A percentile compares a stretch with the other conserved stretches of the same genome.
These are phyloP conservation scores for Amazona ochrocephala DNA, from an alignment of 2,797 vertebrate genomes.

Conservation along the genomic window DNA sequence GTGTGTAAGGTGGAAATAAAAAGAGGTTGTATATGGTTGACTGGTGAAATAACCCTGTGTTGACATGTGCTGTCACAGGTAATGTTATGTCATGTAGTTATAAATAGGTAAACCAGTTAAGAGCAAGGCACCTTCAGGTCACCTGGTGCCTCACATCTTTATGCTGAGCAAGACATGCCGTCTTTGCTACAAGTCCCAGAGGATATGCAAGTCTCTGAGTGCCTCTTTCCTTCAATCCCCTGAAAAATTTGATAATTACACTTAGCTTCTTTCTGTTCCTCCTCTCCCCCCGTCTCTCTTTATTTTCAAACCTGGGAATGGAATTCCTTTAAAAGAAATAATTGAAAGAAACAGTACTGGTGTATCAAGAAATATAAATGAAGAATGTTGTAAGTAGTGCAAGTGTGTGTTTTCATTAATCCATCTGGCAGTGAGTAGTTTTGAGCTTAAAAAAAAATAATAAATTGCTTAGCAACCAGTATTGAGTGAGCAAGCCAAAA, in stretches of 20 bases:
- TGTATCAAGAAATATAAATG: slow-evolving; percentile 29
- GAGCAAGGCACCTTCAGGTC: slow-evolving; percentile 18
- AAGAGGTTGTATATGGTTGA: not conserved
- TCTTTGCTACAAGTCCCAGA: slow-evolving; percentile 5
- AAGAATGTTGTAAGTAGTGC: slow-evolving; percentile 27
- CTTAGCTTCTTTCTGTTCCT: not conserved
- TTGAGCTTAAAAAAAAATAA: slow-evolving; percentile 5
- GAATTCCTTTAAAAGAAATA: slow-evolving; percentile 7
- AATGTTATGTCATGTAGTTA: slow-evolving; percentile 24
- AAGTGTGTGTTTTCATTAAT: slow-evolving; percentile 64
- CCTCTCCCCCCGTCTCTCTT: not conserved
- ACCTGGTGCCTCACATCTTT: slow-evolving; percentile 36
- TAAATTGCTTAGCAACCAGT: slow-evolving; percentile 64
- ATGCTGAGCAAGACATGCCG: slow-evolving; percentile 3
- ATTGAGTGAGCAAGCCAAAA: slow-evolving; percentile 39
- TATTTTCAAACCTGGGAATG: not conserved
- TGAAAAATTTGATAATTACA: slow-evolving; percentile 4
- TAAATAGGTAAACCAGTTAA: slow-evolving; percentile 56
- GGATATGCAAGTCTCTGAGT: not conserved
- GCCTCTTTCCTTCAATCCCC: not conserved
- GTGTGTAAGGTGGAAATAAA: not conserved
- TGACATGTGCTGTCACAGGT: slow-evolving; percentile 42
- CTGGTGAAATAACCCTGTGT: not conserved
- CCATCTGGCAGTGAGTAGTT: slow-evolving; percentile 59
- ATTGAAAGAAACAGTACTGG: slow-evolving; percentile 7